Evolutionary conservation across 2,113 vertebrate species (phyloP).

Genomic region (Eupsittula cactorum): DNA sequence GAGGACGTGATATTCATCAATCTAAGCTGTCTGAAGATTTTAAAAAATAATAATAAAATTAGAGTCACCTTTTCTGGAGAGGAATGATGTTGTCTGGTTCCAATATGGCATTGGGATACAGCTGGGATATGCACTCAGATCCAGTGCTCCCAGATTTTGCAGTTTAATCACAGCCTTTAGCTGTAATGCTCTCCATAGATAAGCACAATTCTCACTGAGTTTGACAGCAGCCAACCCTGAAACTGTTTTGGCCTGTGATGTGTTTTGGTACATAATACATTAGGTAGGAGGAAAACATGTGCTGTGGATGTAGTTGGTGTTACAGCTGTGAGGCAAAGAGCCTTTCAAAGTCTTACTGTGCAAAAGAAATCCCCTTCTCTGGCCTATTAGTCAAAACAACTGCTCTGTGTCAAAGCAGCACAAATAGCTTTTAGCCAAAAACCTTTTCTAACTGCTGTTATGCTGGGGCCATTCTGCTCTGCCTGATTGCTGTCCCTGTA

Average conservation of each 20-base stretch:
- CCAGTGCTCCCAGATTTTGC: neutral
- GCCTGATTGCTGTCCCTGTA: neutral
- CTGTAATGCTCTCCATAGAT: neutral
- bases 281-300: neutral
- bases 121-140: neutral
- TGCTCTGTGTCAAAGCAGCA: constrained; percentile 4
- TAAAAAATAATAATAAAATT: neutral
- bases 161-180: neutral
- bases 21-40: neutral
- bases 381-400: constrained; percentile 15
- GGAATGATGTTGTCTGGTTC: neutral
- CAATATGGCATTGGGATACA: neutral
- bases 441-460: constrained; percentile 24
- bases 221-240: neutral
- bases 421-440: constrained; percentile 31
- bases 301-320: neutral
- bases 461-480: neutral
- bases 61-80: neutral
- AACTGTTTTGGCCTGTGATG: neutral
- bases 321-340: constrained; percentile 22
- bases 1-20: neutral
- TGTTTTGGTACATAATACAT: neutral
- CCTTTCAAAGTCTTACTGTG: constrained; percentile 8
- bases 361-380: constrained; percentile 27
- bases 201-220: neutral